Evolutionary conservation across 2,797 vertebrate species (phyloP).

Genomic region (Chaetophractus vellerosus): DNA sequence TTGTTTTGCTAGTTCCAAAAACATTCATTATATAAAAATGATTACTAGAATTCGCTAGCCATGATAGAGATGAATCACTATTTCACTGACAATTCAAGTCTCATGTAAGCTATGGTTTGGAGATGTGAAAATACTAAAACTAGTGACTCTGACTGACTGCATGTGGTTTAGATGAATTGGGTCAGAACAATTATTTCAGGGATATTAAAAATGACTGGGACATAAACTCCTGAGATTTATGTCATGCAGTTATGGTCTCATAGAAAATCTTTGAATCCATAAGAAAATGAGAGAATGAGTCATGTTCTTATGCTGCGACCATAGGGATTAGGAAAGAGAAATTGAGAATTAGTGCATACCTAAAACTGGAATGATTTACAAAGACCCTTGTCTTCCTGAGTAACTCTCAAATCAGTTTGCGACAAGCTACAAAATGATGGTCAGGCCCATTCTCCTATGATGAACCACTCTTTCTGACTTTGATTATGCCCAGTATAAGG

Average conservation of each 20-base stretch:
- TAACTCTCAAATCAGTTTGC: neutral
- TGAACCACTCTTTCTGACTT: neutral
- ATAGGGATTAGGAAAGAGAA: neutral
- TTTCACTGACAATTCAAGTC: neutral
- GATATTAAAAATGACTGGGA: neutral
- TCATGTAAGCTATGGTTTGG: neutral
- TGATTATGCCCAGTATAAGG: neutral
- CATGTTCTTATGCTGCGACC: neutral
- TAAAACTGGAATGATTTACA: neutral
- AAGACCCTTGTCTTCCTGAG: neutral
- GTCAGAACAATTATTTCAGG: neutral
- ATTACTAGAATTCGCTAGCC: neutral
- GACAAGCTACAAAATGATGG: neutral
- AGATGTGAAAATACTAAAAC: neutral
- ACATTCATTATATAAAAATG: neutral
- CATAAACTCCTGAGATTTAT: neutral
- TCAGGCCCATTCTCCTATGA: neutral
- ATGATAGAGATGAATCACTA: neutral
- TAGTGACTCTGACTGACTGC: constrained; percentile 5
- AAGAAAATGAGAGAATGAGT: constrained; percentile 37
- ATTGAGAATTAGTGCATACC: neutral
- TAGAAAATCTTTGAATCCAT: constrained; percentile 48
- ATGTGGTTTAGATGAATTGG: neutral
- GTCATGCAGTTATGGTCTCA: neutral
- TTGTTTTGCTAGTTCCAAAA: constrained; percentile 39